A percentile compares a stretch with the other conserved stretches of the same genome.
These are phyloP conservation scores for Lissocephala sabroskyi DNA, from an alignment of 2,888 invertebrate genomes.

Conservation along the genomic window DNA sequence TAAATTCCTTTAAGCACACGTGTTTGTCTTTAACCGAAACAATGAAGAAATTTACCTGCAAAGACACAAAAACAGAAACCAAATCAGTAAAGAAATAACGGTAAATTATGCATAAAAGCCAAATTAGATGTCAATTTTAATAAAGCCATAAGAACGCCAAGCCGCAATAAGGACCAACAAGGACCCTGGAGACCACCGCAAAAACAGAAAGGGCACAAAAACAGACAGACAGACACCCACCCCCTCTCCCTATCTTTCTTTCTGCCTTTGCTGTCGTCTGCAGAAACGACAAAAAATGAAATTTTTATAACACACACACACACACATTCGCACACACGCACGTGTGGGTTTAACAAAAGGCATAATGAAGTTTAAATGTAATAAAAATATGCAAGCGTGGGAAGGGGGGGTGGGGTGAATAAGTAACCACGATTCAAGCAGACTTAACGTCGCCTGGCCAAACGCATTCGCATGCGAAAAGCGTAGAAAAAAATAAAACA, in stretches of 20 bases:
- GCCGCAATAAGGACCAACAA: constrained; percentile 6
- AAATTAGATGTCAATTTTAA: constrained; percentile 51
- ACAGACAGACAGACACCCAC: neutral
- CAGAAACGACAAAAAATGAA: constrained; percentile 32
- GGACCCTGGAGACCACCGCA: neutral
- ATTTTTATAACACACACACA: constrained; percentile 38
- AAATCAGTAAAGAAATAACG: neutral
- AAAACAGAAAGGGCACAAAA: neutral
- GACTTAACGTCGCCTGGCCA: neutral
- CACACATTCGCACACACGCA: neutral
- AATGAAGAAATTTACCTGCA: no score
- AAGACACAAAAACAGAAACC: neutral
- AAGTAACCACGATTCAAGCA: no score
- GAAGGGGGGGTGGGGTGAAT: neutral
- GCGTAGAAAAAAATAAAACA: neutral
- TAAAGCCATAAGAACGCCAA: constrained; percentile 32
- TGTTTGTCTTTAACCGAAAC: no score
- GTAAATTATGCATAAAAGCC: constrained; percentile 34
- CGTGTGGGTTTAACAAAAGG: constrained; percentile 11
- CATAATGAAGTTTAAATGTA: constrained; percentile 49
- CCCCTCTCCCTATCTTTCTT: constrained; percentile 1
- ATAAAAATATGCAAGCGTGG: constrained; percentile 31
- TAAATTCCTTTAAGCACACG: no score
- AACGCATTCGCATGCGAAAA: neutral
- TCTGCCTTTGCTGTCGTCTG: constrained; percentile 3